A percentile compares a stretch with the other conserved stretches of the same genome.
Evolutionary conservation across 2,797 vertebrate genomes (phyloP).

Genomic region (Steatocranus sp.): DNA sequence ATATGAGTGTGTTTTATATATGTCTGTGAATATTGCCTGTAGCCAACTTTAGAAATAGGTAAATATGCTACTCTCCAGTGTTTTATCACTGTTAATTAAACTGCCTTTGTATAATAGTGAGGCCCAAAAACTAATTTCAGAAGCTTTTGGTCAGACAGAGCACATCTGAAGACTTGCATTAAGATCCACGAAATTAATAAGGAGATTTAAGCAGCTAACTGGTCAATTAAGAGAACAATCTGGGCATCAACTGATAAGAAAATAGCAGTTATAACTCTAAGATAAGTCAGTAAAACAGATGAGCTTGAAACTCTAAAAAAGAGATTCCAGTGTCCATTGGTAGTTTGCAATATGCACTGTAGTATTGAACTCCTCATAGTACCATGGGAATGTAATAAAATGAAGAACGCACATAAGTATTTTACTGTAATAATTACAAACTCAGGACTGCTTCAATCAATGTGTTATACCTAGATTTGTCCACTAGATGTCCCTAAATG

Average conservation of each 20-base stretch:
- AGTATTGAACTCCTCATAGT: neutral
- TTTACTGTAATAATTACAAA: neutral
- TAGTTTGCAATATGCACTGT: neutral
- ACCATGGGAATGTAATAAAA: neutral
- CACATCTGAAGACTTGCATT: neutral
- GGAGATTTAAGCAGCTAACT: neutral
- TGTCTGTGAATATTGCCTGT: neutral
- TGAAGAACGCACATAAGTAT: neutral
- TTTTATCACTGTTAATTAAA: neutral
- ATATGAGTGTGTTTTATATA: neutral
- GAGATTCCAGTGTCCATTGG: neutral
- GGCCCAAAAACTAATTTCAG: neutral
- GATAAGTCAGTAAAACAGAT: neutral
- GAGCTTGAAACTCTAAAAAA: neutral
- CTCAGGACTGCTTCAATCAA: neutral
- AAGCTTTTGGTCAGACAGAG: neutral
- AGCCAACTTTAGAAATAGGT: neutral
- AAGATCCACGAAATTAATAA: neutral
- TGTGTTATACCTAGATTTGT: neutral
- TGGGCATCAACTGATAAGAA: neutral
- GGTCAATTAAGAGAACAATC: neutral
- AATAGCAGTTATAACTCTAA: neutral
- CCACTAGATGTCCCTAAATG: conserved; percentile 51
- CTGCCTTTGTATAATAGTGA: neutral
- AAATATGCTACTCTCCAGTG: neutral